These are phyloP conservation scores for Cryptocephalus primarius DNA, from an alignment of 2,888 invertebrate species.

Conservation along the genomic window DNA sequence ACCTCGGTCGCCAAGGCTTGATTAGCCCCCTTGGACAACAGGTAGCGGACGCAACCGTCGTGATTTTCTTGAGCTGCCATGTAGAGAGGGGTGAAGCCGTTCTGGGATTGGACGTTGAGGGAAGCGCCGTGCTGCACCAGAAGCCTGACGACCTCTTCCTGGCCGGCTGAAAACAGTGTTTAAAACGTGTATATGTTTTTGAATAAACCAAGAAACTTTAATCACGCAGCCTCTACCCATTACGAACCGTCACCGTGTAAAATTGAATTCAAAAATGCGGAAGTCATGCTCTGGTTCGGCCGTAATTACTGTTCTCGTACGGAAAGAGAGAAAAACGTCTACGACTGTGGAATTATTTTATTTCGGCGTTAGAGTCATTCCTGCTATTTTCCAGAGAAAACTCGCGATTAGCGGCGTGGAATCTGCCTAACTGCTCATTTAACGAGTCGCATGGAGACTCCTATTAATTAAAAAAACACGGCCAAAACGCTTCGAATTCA, in stretches of 20 bases:
- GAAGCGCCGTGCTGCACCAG: conserved; percentile 85
- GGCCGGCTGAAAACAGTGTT: conserved; percentile 65
- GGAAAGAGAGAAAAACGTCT: not conserved
- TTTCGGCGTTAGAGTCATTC: not conserved
- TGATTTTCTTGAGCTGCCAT: conserved; percentile 99
- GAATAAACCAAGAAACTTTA: too few relatives aligned
- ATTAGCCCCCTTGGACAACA: conserved; percentile 87
- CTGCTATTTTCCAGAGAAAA: too few relatives aligned
- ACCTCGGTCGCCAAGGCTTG: conserved; percentile 95
- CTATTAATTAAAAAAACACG: too few relatives aligned
- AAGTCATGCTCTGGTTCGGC: conserved; percentile 1
- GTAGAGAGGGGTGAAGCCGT: conserved; percentile 96
- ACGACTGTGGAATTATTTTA: not conserved
- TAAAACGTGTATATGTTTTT: conserved; percentile 1
- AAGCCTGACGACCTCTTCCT: conserved; percentile 84
- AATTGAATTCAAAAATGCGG: conserved; percentile 1
- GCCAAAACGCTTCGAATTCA: too few relatives aligned
- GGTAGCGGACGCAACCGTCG: conserved; percentile 81
- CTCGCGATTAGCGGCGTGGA: too few relatives aligned
- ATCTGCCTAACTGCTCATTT: too few relatives aligned
- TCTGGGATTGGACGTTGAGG: conserved; percentile 93
- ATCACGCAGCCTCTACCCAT: too few relatives aligned
- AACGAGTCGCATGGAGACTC: too few relatives aligned
- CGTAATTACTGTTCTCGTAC: not conserved
- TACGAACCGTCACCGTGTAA: not conserved